Percentiles rank a stretch among this genome's conserved stretches.
These are phyloP conservation scores for Melipona bicolor DNA, from an alignment of 2,888 invertebrate genomes.

Conservation along the genomic window DNA sequence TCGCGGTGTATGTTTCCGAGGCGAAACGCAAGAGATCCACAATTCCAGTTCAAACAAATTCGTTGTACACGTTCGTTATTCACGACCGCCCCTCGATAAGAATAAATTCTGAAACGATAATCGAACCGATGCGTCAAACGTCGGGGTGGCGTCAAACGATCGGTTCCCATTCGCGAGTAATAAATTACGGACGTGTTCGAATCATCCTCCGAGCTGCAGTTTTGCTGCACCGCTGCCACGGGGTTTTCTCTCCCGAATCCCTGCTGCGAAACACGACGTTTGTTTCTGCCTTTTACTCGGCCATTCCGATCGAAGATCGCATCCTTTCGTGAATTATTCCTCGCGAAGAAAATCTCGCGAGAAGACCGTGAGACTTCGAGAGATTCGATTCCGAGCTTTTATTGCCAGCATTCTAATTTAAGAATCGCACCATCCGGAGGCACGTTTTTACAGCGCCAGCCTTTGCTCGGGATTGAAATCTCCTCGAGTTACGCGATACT, in stretches of 20 bases:
- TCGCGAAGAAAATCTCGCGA: not conserved
- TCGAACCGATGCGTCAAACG: slow-evolving; percentile 18
- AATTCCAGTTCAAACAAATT: slow-evolving; percentile 52
- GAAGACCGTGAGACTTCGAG: not conserved
- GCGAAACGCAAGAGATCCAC: slow-evolving; percentile 46
- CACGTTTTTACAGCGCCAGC: not conserved
- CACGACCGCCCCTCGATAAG: slow-evolving; percentile 16
- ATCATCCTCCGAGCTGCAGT: slow-evolving; percentile 2
- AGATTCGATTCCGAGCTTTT: slow-evolving; percentile 1
- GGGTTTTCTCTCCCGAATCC: not conserved
- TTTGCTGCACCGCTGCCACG: too few relatives aligned
- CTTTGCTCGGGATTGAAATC: not conserved
- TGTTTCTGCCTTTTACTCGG: not conserved
- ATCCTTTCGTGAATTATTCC: not conserved
- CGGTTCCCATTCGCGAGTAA: not conserved
- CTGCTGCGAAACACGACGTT: not conserved
- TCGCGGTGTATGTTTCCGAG: slow-evolving; percentile 26
- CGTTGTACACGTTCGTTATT: slow-evolving; percentile 45
- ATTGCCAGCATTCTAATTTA: not conserved
- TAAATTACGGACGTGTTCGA: not conserved
- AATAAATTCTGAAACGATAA: slow-evolving; percentile 44
- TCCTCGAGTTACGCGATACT: not conserved
- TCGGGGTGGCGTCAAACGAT: not conserved
- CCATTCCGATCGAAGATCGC: not conserved
- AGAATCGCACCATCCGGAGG: not conserved